Base-by-base conservation (phyloP, 2,888 invertebrate species). In the Balanococcus diminutus region DNA sequence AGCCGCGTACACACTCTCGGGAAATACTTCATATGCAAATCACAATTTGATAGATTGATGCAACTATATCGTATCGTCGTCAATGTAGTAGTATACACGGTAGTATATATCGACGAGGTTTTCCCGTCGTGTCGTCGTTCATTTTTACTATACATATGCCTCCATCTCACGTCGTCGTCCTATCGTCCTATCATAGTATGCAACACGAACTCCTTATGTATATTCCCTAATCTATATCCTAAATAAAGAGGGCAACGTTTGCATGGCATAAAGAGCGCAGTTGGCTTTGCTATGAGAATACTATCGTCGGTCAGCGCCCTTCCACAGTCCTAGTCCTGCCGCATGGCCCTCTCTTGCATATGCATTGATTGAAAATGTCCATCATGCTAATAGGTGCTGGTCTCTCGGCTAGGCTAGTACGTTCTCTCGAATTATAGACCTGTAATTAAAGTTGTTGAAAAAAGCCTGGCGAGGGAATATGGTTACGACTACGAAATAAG, bases 11-110 rank as follows among this genome's bases (percentile, higher is more conserved):
- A 14, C 28, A 0, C 83, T 28, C 83, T 32, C 83, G 83, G 83
- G 83, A 83, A 83, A 83, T 83, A 83, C 83, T 83, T 83, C 83
- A 83, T 83, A 83, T 83, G 83, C 83, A 83, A 83, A 83, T 83
- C 83, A 67, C 83, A 32, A 67, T 83, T 83, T 83, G 83, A 83
- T 83, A 83, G 83, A 83, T 83, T 56, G 83, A 83, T 51, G 1
- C 83, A 51, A 51, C 82, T 72, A 19, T 19, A 9, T 67, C 5
- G 28, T 14, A 28, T 67, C 28, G 67, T 14, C 14, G 67, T 67
- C 61, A 3, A 2, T 11, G 61, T 67, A 3, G 11, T 25, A 16
- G 28, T 67, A 9, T 61, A 0, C 25, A 6, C 61, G 25, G 22
- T 25, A 25, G 25, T 25, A 16, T 19, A 25, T 6, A 25, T 22